Evolutionary conservation across 2,888 invertebrate genomes (phyloP), one percentile per base, ranked within the genome.

Genomic region (Meteorus colon): DNA sequence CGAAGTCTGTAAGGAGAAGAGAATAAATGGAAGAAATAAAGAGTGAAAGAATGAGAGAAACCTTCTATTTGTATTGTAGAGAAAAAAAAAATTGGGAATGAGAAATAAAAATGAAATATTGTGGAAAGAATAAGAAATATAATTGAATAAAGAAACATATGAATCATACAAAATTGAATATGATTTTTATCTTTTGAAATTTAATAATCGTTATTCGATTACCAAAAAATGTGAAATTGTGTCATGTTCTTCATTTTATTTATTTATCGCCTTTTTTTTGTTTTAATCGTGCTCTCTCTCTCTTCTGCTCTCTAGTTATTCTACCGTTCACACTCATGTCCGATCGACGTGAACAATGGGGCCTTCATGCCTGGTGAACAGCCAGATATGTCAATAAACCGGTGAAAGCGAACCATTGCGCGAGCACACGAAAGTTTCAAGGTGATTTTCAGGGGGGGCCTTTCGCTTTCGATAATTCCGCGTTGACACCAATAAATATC

Each of bases 311-410:
- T 63, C 62, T 16, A 8, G n/a, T 19, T 37, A 63, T 19, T 63
- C 4, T 63, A 29, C 29, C 16, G 37, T 19, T 63, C 12, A 8
- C 10, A n/a, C 55, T 55, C 10, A 8, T 55, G 34, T 27, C 24
- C 10, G 68, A 63, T 55, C 48, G 34, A 59, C n/a, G 16, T 66
- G 48, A 71, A 75, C 75, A 75, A 75, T 75, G 48, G 55, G 60
- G 65, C 71, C 72, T 75, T 75, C 71, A 71, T 75, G 75, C 66
- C 67, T 27, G 27, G 69, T 75, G 75, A 75, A 70, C 70, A 75
- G 55, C 29, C 71, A 75, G 71, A 71, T 75, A 75, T 75, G 75
- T 75, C 75, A 75, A 75, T 75, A 72, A 75, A 75, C 51, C 67
- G 60, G 75, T 75, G 75, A 75, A 75, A 75, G 75, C 71, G 45